Conservation (phyloP, 2,797 vertebrate species). For the Sebastes diploproa region DNA sequence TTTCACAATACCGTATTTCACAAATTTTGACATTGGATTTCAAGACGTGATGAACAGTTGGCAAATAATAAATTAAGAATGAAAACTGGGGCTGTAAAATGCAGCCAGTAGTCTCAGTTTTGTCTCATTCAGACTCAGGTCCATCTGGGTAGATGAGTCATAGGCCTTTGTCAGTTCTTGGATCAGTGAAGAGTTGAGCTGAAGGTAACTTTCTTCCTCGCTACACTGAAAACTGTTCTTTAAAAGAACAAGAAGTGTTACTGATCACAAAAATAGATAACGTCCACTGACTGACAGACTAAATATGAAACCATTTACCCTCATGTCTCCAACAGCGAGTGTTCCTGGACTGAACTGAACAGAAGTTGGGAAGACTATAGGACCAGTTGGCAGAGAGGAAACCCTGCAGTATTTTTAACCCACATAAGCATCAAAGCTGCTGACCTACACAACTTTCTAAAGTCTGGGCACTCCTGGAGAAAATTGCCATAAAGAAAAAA, state of each 20-base stretch:
- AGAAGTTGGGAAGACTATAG: neutral
- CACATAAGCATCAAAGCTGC: slow-evolving; percentile 44
- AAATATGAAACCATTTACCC: neutral
- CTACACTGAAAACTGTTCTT: neutral
- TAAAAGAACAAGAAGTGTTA: neutral
- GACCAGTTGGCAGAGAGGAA: slow-evolving; percentile 32
- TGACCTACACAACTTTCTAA: slow-evolving; percentile 40
- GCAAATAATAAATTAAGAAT: too few relatives aligned
- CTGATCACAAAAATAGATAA: neutral
- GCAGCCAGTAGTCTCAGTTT: too few relatives aligned
- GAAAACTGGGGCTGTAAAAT: too few relatives aligned
- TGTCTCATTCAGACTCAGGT: neutral
- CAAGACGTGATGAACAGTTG: too few relatives aligned
- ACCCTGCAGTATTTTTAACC: slow-evolving; percentile 41
- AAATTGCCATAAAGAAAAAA: slow-evolving; percentile 1
- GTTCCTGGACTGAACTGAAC: neutral
- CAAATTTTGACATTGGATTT: too few relatives aligned
- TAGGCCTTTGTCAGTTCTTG: neutral
- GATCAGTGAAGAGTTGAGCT: neutral
- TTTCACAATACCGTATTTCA: too few relatives aligned
- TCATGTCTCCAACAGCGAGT: fast-evolving
- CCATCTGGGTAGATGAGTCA: neutral
- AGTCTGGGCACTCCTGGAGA: slow-evolving; percentile 27
- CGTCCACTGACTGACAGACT: neutral
- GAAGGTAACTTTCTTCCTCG: neutral